phyloP scores from a whole-genome alignment of 2,888 invertebrate genomes.

The Tetrapedia diversipes region DNA sequence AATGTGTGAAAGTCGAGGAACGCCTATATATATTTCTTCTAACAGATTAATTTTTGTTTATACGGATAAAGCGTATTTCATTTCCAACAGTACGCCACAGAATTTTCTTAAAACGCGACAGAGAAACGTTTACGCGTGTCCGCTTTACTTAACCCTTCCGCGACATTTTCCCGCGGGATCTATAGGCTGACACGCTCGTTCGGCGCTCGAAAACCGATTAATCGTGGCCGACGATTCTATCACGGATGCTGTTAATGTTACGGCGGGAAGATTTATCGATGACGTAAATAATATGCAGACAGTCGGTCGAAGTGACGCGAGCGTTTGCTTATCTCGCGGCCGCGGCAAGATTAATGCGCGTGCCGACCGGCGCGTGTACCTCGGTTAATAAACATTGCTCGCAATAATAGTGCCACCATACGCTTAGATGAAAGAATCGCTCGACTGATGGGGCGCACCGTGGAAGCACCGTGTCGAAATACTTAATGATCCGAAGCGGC shows the following conservation, averaged over 20 bases:
- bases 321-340: conserved; percentile 60
- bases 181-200: neutral
- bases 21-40: too few species aligned
- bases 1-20: too few species aligned
- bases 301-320: conserved; percentile 58
- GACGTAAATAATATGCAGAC: conserved; percentile 63
- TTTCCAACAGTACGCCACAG: too few species aligned
- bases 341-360: conserved; percentile 59
- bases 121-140: too few species aligned
- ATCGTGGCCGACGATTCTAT: conserved; percentile 60
- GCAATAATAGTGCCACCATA: conserved; percentile 55
- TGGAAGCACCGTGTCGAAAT: conserved; percentile 32
- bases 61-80: too few species aligned
- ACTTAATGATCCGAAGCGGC: neutral
- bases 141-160: neutral
- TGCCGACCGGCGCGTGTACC: conserved; percentile 43
- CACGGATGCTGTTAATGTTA: conserved; percentile 50
- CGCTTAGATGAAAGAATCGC: conserved; percentile 44
- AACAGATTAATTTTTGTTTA: too few species aligned
- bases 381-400: conserved; percentile 63
- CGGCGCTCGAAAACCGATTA: conserved; percentile 37
- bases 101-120: too few species aligned
- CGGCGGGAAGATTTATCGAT: conserved; percentile 59
- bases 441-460: conserved; percentile 16
- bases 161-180: neutral